Evolutionary conservation across 2,888 invertebrate species (phyloP), one percentile per base, ranked within the genome.

Genomic region (Rhodophaea formosa): DNA sequence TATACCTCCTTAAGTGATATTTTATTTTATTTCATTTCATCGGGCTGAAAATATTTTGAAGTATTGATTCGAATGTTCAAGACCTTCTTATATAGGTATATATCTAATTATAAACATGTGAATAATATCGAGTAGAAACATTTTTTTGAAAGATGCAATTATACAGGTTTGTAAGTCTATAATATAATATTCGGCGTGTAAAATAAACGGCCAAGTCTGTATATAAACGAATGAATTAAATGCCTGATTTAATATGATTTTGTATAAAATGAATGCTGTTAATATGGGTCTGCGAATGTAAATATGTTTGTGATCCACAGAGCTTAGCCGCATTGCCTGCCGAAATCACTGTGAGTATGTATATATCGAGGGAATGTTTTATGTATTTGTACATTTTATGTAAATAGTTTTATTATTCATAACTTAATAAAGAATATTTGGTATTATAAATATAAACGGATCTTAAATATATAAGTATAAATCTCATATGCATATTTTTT

Each of bases 251-350:
- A 49, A 49, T 49, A 32, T 49, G 49, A 49, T 49, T 49, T 51
- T 51, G 51, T 51, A 51, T 35, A 51, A 51, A 59, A 55, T 59
- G 53, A 59, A 66, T 68, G 66, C 45, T 63, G 59, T 71, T 55
- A 62, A 60, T 52, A 64, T 63, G 68, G 70, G 74, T 78, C 74
- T 80, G 82, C 74, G 80, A 84, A 83, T 88, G 86, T 90, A 87
- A 82, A 88, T 88, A 89, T 87, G 79, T 92, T 90, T 91, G 78
- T 89, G 85, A 80, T 93, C 93, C 95, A 88, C 95, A 96, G 96
- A 95, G 93, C 92, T 93, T 96, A 94, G 95, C 95, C 79, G 95
- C 95, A 85, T 92, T 96, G 79, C 95, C 95, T 80, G 93, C 94
- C 88, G 95, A 95, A 84, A 93, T 95, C 86, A 95, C 94, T 85